These are phyloP conservation scores for Lagopus leucura DNA, from an alignment of 2,113 vertebrate genomes.

Conservation along the genomic window DNA sequence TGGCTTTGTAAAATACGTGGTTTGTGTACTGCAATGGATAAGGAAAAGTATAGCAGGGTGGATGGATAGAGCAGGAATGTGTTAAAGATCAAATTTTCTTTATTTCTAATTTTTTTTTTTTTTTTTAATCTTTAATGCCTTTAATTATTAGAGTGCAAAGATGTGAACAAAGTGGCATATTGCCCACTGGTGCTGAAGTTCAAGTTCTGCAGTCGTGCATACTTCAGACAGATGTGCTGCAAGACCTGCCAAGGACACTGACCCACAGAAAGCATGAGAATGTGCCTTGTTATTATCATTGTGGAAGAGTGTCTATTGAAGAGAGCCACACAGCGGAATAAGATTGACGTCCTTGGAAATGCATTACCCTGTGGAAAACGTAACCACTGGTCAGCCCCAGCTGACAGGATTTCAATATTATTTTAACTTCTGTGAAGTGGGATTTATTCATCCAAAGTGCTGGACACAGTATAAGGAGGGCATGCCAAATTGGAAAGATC, in stretches of 20 bases:
- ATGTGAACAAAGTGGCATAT: slow-evolving; percentile 99
- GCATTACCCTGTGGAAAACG: slow-evolving; percentile 86
- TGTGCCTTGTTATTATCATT: slow-evolving; percentile 70
- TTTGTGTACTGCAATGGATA: slow-evolving; percentile 19
- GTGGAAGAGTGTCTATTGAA: slow-evolving; percentile 74
- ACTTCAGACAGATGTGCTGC: slow-evolving; percentile 99
- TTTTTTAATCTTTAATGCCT: slow-evolving; percentile 60
- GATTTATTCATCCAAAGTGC: slow-evolving; percentile 90
- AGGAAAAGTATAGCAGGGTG: slow-evolving; percentile 24
- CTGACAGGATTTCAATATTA: slow-evolving; percentile 87
- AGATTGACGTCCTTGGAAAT: slow-evolving; percentile 71
- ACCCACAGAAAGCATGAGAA: slow-evolving; percentile 79
- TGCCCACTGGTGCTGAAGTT: slow-evolving; percentile 99
- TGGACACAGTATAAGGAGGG: slow-evolving; percentile 88
- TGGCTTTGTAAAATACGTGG: slow-evolving; percentile 37
- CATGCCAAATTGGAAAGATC: slow-evolving; percentile 77
- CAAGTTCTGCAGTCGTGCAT: slow-evolving; percentile 98
- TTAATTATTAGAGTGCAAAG: slow-evolving; percentile 92
- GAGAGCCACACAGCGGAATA: slow-evolving; percentile 75
- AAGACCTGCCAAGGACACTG: slow-evolving; percentile 99
- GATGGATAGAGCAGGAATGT: background rate
- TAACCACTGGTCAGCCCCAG: slow-evolving; percentile 92
- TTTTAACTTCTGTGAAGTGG: slow-evolving; percentile 98
- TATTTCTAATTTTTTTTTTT: slow-evolving; percentile 51
- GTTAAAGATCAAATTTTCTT: background rate